phyloP scores from a whole-genome alignment of 2,797 vertebrate genomes.

The Takifugu rubripes region DNA sequence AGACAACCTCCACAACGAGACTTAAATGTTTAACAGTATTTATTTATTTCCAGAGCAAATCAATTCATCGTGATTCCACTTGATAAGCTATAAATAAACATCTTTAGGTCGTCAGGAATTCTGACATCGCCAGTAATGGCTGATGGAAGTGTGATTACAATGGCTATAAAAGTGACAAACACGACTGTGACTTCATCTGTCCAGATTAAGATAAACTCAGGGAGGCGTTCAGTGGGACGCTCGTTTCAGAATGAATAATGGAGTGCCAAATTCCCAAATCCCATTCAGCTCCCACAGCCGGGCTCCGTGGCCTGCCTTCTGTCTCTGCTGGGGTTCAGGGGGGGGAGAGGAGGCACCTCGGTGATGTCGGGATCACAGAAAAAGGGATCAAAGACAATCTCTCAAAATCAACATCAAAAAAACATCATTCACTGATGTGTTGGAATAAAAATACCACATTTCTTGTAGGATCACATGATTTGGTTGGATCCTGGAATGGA shows the following conservation, averaged over 20 bases:
- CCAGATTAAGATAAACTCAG: constrained; percentile 68
- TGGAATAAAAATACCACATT: too few relatives aligned
- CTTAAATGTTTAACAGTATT: background rate
- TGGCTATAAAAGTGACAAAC: constrained; percentile 51
- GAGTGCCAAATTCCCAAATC: constrained; percentile 65
- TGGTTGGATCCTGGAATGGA: too few relatives aligned
- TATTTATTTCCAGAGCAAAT: background rate
- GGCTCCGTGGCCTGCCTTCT: constrained; percentile 18
- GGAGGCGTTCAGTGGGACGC: constrained; percentile 52
- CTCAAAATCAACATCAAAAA: constrained; percentile 28
- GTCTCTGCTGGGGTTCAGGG: constrained; percentile 47
- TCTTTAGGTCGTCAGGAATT: constrained; percentile 28
- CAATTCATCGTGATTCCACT: constrained; percentile 14
- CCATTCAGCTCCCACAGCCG: constrained; percentile 64
- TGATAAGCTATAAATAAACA: constrained; percentile 52
- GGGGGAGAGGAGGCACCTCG: constrained; percentile 26
- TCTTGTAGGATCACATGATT: too few relatives aligned
- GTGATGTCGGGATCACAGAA: constrained; percentile 29
- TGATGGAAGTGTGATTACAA: constrained; percentile 46
- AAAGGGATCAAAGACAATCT: constrained; percentile 31
- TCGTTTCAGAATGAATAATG: constrained; percentile 77
- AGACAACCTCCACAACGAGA: constrained; percentile 8
- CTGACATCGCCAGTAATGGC: constrained; percentile 45
- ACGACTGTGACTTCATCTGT: constrained; percentile 61
- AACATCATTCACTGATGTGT: too few relatives aligned